These are phyloP conservation scores for Dendrolimus houi DNA, from an alignment of 2,888 invertebrate genomes.

Conservation along the genomic window DNA sequence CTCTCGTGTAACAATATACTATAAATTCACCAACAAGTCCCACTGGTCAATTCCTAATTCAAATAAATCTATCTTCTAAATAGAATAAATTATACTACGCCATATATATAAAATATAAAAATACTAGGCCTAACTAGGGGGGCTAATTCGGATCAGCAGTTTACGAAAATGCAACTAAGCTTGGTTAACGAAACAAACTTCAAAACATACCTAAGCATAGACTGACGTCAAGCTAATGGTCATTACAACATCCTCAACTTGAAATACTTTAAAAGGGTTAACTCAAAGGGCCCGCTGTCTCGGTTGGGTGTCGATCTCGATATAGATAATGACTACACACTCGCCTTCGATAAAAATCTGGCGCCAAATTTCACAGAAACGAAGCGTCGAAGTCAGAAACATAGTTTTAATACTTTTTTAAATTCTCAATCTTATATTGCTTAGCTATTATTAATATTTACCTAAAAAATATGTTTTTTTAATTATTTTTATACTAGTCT, in stretches of 20 bases:
- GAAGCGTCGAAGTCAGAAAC: constrained; percentile 17
- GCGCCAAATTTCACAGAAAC: constrained; percentile 71
- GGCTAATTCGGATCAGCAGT: too few relatives aligned
- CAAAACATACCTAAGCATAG: too few relatives aligned
- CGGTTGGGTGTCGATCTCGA: constrained; percentile 52
- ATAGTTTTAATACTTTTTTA: constrained; percentile 9
- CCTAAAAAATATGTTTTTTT: not conserved
- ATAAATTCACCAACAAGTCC: too few relatives aligned
- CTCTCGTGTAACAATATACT: too few relatives aligned
- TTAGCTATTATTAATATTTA: not conserved
- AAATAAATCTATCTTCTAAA: too few relatives aligned
- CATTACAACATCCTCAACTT: not conserved
- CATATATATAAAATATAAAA: too few relatives aligned
- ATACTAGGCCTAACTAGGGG: too few relatives aligned
- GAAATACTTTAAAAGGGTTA: constrained; percentile 25
- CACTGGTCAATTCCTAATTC: too few relatives aligned
- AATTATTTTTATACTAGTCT: too few relatives aligned
- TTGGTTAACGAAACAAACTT: too few relatives aligned
- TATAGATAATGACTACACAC: constrained; percentile 41
- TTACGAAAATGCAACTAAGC: too few relatives aligned
- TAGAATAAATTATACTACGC: too few relatives aligned
- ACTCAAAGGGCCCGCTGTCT: constrained; percentile 44
- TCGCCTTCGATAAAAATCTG: constrained; percentile 51
- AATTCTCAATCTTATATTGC: not conserved
- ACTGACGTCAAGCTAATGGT: not conserved